Base-by-base conservation (phyloP, 2,888 invertebrate genomes). In the Tuberolachnus salignus region DNA sequence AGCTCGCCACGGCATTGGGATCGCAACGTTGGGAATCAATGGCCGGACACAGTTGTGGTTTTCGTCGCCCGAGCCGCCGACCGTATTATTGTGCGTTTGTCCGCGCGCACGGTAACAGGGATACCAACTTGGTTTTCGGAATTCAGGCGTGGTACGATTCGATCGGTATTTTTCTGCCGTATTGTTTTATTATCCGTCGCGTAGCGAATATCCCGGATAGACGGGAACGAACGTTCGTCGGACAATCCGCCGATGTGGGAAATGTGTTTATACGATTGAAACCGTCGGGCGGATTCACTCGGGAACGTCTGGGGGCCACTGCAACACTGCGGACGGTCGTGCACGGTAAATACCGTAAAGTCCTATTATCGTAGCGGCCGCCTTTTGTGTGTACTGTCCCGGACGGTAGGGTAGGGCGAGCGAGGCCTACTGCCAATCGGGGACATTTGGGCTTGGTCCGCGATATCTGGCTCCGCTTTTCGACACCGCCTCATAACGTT, bases 321-420 rank as follows among this genome's bases (percentile, higher is more conserved):
- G 0, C 57, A n/a, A 26, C 46, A 61, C 23, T 61, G 19, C 11
- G 42, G 21, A 51, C 34, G n/a, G 57, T n/a, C n/a, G n/a, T 42
- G 67, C 67, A 69, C 78, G 42, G 14, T 78, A 78, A 78, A 51
- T 78, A 78, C 69, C 78, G 78, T 78, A 61, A 49, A 49, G 23
- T 26, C 21, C 59, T 67, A 69, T 69, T 78, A 78, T 51, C 69
- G 78, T 78, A 78, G 78, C 67, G 78, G 78, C 78, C 78, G 78
- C 78, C 78, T 69, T 78, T 78, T 78, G 67, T 64, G 67, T 14
- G 57, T 51, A 21, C 67, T 59, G 67, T 69, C 59, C 67, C 78
- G 78, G 78, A 44, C 69, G 78, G 78, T 78, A 78, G 78, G 78
- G 78, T 78, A 78, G 78, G 78, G 78, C 78, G 59, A 78, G 78